Evolutionary conservation across 2,797 vertebrate species (phyloP).

Genomic region (Eulemur albifrons): DNA sequence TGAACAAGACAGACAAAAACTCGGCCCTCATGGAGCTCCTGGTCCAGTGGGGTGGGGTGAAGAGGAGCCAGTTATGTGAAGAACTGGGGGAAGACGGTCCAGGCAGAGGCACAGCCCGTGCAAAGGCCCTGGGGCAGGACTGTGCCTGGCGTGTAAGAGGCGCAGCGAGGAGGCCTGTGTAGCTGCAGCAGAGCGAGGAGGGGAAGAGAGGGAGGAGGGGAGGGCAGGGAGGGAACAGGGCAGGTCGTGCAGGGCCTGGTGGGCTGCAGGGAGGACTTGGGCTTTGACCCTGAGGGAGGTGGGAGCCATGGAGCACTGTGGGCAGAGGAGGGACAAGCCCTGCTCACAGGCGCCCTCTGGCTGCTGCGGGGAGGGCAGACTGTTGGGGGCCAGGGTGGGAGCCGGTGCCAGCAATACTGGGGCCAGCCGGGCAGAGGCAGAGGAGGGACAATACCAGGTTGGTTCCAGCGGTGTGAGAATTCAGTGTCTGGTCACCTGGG

Average conservation of each 20-base stretch:
- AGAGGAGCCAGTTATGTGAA: not conserved
- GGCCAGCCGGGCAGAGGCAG: not conserved
- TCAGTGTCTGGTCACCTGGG: not conserved
- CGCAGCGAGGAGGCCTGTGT: fast-evolving
- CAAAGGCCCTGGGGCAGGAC: slow-evolving; percentile 58
- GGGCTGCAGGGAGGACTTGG: not conserved
- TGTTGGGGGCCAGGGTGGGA: no score
- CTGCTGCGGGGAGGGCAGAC: not conserved
- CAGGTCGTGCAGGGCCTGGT: not conserved
- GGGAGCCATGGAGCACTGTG: not conserved
- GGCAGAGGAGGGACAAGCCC: not conserved
- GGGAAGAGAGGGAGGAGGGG: not conserved
- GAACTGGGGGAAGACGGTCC: not conserved
- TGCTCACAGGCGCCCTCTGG: not conserved
- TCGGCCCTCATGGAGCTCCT: not conserved
- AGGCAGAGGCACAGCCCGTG: not conserved
- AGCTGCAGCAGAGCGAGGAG: not conserved
- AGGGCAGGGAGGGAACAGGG: not conserved
- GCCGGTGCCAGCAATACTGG: not conserved
- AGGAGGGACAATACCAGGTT: not conserved
- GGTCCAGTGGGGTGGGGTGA: not conserved
- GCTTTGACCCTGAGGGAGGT: not conserved
- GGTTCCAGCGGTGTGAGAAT: not conserved
- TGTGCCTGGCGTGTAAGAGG: not conserved
- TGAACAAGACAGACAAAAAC: not conserved